A percentile compares a stretch with the other conserved stretches of the same genome.
Evolutionary conservation across 2,113 vertebrate genomes (phyloP).

Genomic region (Epinephelus lanceolatus): DNA sequence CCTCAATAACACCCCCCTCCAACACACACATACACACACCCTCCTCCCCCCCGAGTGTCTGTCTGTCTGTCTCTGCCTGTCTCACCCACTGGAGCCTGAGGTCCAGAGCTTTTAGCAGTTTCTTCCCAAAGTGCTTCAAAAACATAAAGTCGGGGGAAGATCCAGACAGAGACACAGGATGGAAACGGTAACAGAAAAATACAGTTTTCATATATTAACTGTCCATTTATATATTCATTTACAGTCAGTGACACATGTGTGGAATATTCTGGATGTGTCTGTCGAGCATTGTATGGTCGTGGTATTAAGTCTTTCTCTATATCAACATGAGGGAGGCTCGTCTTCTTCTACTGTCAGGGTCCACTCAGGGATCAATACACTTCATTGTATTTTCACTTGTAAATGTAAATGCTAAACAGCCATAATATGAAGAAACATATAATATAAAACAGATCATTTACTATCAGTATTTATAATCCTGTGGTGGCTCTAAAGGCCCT

Average conservation of each 20-base stretch:
- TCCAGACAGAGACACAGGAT: background rate
- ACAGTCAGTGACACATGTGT: background rate
- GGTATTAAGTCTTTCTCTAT: background rate
- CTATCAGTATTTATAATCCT: constrained; percentile 46
- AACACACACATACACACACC: constrained; percentile 7
- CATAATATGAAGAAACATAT: constrained; percentile 45
- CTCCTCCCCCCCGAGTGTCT: background rate
- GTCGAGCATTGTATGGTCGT: background rate
- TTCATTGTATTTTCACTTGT: constrained; percentile 36
- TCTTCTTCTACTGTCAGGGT: background rate
- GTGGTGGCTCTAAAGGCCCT: constrained; percentile 63
- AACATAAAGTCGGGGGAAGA: constrained; percentile 11
- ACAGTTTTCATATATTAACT: background rate
- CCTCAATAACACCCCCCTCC: constrained; percentile 48
- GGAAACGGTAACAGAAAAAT: background rate
- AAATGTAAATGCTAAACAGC: constrained; percentile 59
- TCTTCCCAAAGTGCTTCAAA: constrained; percentile 26
- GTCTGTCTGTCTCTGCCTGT: constrained; percentile 2
- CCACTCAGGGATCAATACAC: constrained; percentile 40
- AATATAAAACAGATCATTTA: constrained; percentile 49
- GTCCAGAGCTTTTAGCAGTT: constrained; percentile 49
- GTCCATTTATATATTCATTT: background rate
- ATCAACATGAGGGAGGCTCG: background rate
- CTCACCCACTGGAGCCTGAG: constrained; percentile 32
- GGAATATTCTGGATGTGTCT: background rate